Conservation (phyloP, 2,797 vertebrate species). For the Erethizon dorsatum region DNA sequence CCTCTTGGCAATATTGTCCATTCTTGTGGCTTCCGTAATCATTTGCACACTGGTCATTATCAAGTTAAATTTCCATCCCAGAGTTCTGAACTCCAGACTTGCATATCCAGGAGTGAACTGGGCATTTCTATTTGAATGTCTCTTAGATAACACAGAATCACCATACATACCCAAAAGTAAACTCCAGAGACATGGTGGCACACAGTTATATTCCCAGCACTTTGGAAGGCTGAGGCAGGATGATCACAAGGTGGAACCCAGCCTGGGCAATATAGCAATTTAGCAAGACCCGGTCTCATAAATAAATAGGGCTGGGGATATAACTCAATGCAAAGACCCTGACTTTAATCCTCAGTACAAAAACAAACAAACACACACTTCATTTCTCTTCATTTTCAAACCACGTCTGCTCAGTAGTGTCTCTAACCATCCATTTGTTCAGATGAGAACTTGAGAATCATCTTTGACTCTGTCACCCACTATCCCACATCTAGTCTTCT, state of each 20-base stretch:
- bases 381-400: not conserved
- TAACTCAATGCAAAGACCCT: not conserved
- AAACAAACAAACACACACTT: not conserved
- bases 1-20: not conserved
- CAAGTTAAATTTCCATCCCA: conserved; percentile 35
- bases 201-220: not conserved
- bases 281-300: not conserved
- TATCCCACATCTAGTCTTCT: not conserved
- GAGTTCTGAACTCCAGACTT: not conserved
- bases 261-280: not conserved
- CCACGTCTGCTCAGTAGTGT: not conserved
- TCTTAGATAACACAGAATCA: not conserved
- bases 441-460: not conserved
- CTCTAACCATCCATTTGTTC: not conserved
- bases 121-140: not conserved
- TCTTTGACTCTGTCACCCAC: not conserved
- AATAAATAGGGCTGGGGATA: not conserved
- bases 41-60: not conserved
- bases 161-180: not conserved
- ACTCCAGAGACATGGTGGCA: not conserved
- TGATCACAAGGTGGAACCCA: not conserved
- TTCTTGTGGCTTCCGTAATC: not conserved
- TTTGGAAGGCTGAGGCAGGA: not conserved
- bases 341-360: not conserved
- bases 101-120: not conserved